These are phyloP conservation scores for Pediacus dermestoides DNA, from an alignment of 2,888 invertebrate genomes.

Conservation along the genomic window DNA sequence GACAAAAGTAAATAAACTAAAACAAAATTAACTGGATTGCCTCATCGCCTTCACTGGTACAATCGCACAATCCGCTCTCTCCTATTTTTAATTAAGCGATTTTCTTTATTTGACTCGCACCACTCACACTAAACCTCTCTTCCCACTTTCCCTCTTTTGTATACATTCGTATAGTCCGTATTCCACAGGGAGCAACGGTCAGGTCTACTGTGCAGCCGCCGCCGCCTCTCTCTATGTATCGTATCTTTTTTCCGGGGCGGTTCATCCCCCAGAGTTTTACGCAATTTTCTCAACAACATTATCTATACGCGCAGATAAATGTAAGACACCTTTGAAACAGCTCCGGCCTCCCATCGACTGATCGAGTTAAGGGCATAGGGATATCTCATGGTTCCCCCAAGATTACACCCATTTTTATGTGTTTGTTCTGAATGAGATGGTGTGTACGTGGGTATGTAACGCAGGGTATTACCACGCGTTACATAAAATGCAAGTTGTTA, in stretches of 20 bases:
- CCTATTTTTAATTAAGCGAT: no score
- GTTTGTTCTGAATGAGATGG: no score
- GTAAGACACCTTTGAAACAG: conserved; percentile 15
- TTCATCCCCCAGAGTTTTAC: conserved; percentile 13
- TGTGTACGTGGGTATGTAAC: no score
- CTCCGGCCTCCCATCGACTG: conserved; percentile 10
- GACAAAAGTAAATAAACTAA: no score
- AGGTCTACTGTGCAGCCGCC: conserved; percentile 5
- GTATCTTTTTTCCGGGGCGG: not conserved
- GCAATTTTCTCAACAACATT: conserved; percentile 17
- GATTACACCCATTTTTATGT: conserved; percentile 13
- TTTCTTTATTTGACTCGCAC: no score
- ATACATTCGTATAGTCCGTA: conserved; percentile 2
- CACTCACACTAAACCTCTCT: no score
- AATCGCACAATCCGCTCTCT: no score
- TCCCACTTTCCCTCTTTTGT: conserved; percentile 6
- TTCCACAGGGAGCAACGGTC: conserved; percentile 11
- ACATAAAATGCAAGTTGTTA: no score
- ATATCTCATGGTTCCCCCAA: conserved; percentile 5
- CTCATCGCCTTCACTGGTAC: no score
- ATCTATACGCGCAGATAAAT: conserved; percentile 13
- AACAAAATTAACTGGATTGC: no score
- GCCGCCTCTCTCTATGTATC: conserved; percentile 4
- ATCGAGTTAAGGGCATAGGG: conserved; percentile 12
- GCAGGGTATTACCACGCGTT: no score